Percentiles rank a stretch among this genome's conserved stretches.
These are phyloP conservation scores for Lemur catta DNA, from an alignment of 2,797 vertebrate genomes.

Conservation along the genomic window DNA sequence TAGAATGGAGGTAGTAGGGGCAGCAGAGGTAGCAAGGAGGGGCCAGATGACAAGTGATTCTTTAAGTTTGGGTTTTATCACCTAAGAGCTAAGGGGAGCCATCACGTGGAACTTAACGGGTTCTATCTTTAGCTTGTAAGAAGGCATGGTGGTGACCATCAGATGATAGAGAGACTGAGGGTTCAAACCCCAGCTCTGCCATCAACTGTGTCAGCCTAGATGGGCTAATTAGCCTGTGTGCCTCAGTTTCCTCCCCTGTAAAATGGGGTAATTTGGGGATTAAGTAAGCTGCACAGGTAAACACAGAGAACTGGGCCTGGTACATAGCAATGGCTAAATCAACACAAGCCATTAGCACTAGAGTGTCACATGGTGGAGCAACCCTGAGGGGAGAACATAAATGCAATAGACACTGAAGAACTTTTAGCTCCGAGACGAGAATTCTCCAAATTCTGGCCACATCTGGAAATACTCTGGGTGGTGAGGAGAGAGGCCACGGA, in stretches of 20 bases:
- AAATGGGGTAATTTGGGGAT: not conserved
- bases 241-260: not conserved
- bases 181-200: not conserved
- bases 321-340: not conserved
- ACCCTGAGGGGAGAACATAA: not conserved
- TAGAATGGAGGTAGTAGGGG: not conserved
- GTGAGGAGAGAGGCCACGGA: not conserved
- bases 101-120: not conserved
- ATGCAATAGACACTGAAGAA: not conserved
- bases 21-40: not conserved
- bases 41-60: not conserved
- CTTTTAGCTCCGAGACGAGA: not conserved
- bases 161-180: not conserved
- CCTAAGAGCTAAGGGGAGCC: not conserved
- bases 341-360: not conserved
- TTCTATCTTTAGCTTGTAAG: not conserved
- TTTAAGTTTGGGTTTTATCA: not conserved
- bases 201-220: too few species aligned
- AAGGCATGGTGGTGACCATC: not conserved
- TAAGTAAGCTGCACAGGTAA: not conserved
- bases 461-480: not conserved
- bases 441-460: not conserved
- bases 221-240: not conserved
- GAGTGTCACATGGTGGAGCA: not conserved
- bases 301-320: not conserved